A percentile compares a stretch with the other conserved stretches of the same genome.
phyloP scores from a whole-genome alignment of 2,113 vertebrate genomes.

The Dunckerocampus dactyliophorus region DNA sequence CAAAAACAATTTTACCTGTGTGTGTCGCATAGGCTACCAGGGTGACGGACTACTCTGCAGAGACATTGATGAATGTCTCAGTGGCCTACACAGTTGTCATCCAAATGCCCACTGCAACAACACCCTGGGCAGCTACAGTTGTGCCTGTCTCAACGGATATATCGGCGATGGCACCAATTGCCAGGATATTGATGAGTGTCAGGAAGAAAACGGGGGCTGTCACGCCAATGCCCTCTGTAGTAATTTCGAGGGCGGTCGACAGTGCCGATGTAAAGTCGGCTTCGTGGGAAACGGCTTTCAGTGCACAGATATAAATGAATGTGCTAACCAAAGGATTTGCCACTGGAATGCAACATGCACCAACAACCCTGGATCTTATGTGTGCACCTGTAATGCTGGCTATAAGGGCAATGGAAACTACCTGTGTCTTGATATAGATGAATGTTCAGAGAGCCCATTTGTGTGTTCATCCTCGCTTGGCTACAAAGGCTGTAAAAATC shows the following conservation, averaged over 20 bases:
- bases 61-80: slow-evolving; percentile 74
- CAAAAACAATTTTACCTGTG: slow-evolving; percentile 52
- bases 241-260: slow-evolving; percentile 67
- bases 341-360: slow-evolving; percentile 81
- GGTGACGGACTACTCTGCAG: slow-evolving; percentile 67
- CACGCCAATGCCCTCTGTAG: slow-evolving; percentile 64
- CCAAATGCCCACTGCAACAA: slow-evolving; percentile 66
- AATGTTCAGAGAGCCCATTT: slow-evolving; percentile 71
- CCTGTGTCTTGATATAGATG: slow-evolving; percentile 77
- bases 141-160: slow-evolving; percentile 69
- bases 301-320: slow-evolving; percentile 75
- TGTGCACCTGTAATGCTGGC: slow-evolving; percentile 74
- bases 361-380: slow-evolving; percentile 75
- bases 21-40: slow-evolving; percentile 65
- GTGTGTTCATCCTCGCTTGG: slow-evolving; percentile 67
- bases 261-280: slow-evolving; percentile 69
- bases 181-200: slow-evolving; percentile 74
- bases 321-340: slow-evolving; percentile 53
- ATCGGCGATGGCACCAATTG: slow-evolving; percentile 68
- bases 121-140: slow-evolving; percentile 71
- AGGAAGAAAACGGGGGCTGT: slow-evolving; percentile 71
- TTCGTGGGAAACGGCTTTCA: slow-evolving; percentile 69
- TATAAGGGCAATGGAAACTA: slow-evolving; percentile 82
- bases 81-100: slow-evolving; percentile 63
- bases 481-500: slow-evolving; percentile 74